A percentile compares a stretch with the other conserved stretches of the same genome.
Evolutionary conservation across 2,797 vertebrate genomes (phyloP).

Genomic region (Sebastes ruberrimus): DNA sequence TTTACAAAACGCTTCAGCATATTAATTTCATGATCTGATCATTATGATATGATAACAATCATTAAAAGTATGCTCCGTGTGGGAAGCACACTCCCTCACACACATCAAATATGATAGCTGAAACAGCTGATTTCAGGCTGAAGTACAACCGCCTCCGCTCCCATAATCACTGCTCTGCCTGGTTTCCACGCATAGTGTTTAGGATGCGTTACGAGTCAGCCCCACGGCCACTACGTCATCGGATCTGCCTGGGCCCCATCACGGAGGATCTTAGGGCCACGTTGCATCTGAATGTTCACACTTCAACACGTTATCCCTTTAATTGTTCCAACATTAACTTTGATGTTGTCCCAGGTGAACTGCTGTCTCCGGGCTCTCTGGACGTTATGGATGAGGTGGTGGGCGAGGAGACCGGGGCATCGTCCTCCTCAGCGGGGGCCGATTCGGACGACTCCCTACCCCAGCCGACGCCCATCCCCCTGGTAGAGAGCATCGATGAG

Average conservation of each 20-base stretch:
- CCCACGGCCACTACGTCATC: too few relatives aligned
- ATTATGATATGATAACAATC: neutral
- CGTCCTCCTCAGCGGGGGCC: constrained; percentile 81
- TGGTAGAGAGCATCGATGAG: constrained; percentile 95
- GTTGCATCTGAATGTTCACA: neutral
- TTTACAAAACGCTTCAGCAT: neutral
- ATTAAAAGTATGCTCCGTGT: neutral
- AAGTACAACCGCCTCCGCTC: neutral
- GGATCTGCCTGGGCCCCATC: neutral
- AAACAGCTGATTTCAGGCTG: neutral
- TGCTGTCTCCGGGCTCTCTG: constrained; percentile 88
- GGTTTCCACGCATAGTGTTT: too few relatives aligned
- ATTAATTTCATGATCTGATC: neutral
- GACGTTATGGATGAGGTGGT: constrained; percentile 93
- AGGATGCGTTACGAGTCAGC: too few relatives aligned
- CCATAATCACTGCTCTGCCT: neutral
- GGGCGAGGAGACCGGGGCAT: constrained; percentile 90
- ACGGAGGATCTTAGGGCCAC: neutral
- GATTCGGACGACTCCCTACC: constrained; percentile 89
- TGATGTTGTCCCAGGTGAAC: constrained; percentile 83
- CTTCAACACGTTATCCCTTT: neutral
- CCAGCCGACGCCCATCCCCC: constrained; percentile 86
- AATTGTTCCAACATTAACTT: neutral
- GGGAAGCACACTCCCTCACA: neutral
- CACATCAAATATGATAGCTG: neutral